Evolutionary conservation across 2,113 vertebrate species (phyloP).

Genomic region (Globicephala melas): DNA sequence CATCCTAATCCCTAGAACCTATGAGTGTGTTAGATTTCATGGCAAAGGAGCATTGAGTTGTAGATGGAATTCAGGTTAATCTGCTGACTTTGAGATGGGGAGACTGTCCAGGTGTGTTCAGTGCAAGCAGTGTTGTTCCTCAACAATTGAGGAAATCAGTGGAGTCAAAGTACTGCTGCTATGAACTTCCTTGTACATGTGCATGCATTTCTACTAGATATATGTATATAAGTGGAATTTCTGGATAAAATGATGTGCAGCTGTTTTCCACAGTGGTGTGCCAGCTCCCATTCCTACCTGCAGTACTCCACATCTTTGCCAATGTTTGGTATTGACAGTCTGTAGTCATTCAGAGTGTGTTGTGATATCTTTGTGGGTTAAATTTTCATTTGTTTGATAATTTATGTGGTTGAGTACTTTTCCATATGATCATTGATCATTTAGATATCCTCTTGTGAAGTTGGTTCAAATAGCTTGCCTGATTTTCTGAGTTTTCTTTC

Average conservation of each 20-base stretch:
- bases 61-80: neutral
- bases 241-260: neutral
- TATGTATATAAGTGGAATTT: neutral
- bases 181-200: neutral
- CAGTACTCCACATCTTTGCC: neutral
- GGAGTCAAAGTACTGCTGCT: neutral
- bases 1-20: neutral
- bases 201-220: neutral
- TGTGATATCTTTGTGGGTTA: neutral
- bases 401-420: neutral
- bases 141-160: neutral
- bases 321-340: neutral
- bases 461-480: neutral
- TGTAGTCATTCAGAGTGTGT: neutral
- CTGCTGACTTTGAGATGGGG: neutral
- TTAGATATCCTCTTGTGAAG: neutral
- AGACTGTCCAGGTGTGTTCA: neutral
- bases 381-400: neutral
- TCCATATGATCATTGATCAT: neutral
- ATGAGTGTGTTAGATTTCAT: neutral
- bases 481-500: neutral
- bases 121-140: neutral
- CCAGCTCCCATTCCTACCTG: neutral
- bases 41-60: neutral
- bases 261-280: neutral